These are phyloP conservation scores for Watsonalla binaria DNA, from an alignment of 2,888 invertebrate species.

Conservation along the genomic window DNA sequence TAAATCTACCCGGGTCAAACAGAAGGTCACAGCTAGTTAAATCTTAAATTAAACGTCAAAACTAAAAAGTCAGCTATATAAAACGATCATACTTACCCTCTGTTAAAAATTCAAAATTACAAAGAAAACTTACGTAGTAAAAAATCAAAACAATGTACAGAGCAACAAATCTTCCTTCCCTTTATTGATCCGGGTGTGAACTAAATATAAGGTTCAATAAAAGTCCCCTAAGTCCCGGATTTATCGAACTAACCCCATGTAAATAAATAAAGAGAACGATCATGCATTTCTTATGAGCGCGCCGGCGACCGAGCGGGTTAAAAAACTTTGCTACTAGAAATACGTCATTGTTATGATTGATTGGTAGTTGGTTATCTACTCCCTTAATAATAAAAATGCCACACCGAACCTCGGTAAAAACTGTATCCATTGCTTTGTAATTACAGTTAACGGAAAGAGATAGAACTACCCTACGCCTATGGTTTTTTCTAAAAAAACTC, in stretches of 20 bases:
- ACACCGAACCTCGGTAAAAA: too few relatives aligned
- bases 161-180: conserved; percentile 50
- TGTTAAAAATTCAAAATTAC: too few relatives aligned
- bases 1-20: too few relatives aligned
- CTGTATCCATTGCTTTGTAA: too few relatives aligned
- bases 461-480: too few relatives aligned
- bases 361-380: conserved; percentile 1
- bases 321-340: conserved; percentile 53
- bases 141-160: conserved; percentile 23
- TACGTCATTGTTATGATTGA: conserved; percentile 41
- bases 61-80: too few relatives aligned
- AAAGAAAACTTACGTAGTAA: background rate
- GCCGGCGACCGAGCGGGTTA: conserved; percentile 50
- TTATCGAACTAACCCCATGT: conserved; percentile 75
- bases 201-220: conserved; percentile 76
- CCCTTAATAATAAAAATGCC: too few relatives aligned
- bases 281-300: conserved; percentile 74
- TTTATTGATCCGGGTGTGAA: conserved; percentile 71
- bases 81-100: too few relatives aligned
- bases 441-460: too few relatives aligned
- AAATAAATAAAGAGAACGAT: conserved; percentile 72
- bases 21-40: too few relatives aligned
- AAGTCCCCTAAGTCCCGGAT: conserved; percentile 73
- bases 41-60: too few relatives aligned
- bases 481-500: too few relatives aligned